These are phyloP conservation scores for Arrhamphus sclerolepis DNA, from an alignment of 2,797 vertebrate genomes.

Conservation along the genomic window DNA sequence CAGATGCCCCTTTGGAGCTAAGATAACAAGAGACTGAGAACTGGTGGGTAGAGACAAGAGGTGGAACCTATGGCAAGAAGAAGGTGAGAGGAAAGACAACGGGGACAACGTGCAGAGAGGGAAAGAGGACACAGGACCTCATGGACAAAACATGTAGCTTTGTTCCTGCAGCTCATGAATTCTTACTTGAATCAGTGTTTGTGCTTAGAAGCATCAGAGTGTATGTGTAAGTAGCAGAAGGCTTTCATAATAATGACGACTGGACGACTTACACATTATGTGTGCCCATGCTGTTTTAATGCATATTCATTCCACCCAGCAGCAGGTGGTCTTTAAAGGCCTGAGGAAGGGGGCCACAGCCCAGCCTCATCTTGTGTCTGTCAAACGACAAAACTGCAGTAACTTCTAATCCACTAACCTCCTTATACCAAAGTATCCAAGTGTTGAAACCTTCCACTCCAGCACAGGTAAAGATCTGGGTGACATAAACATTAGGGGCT, in stretches of 20 bases:
- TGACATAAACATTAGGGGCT: not conserved
- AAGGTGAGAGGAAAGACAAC: constrained; percentile 33
- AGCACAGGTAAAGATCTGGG: not conserved
- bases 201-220: constrained; percentile 19
- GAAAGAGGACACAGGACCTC: constrained; percentile 57
- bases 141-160: constrained; percentile 35
- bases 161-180: constrained; percentile 19
- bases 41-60: constrained; percentile 22
- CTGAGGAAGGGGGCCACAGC: constrained; percentile 38
- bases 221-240: constrained; percentile 11
- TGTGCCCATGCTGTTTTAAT: constrained; percentile 51
- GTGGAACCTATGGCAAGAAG: constrained; percentile 28
- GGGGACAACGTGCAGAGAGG: constrained; percentile 19
- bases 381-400: constrained; percentile 58
- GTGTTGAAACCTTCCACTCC: too few relatives aligned
- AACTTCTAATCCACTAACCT: constrained; percentile 47
- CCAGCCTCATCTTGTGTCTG: constrained; percentile 56
- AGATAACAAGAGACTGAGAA: constrained; percentile 42
- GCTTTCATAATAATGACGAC: constrained; percentile 21
- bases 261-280: constrained; percentile 20
- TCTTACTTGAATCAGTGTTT: constrained; percentile 18
- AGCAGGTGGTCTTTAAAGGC: constrained; percentile 60
- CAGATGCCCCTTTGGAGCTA: constrained; percentile 54
- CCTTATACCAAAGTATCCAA: not conserved
- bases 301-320: constrained; percentile 71